Conservation (phyloP, 1,140 invertebrate species). For the Drosophila erecta region DNA sequence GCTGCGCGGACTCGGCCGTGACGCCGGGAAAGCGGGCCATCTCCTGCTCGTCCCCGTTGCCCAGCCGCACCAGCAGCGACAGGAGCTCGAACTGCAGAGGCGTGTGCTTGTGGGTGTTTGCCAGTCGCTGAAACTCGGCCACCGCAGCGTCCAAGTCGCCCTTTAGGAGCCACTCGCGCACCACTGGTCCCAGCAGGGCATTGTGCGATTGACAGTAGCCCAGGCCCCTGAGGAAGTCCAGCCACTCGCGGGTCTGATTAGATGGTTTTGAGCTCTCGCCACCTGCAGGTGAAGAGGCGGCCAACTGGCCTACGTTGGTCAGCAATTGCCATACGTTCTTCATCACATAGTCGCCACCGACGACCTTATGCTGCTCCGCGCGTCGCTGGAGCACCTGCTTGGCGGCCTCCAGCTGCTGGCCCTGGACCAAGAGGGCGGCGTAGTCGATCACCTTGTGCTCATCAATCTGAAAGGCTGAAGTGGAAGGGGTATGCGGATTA, state of each 20-base stretch:
- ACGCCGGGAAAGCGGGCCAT: slow-evolving; percentile 37
- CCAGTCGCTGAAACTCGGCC: slow-evolving; percentile 73
- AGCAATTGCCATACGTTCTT: slow-evolving; percentile 85
- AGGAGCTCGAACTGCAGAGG: slow-evolving; percentile 86
- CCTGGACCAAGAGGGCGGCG: slow-evolving; percentile 84
- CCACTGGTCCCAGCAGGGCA: slow-evolving; percentile 84
- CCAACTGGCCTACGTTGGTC: slow-evolving; percentile 69
- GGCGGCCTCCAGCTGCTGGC: slow-evolving; percentile 82
- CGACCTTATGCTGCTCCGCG: slow-evolving; percentile 48
- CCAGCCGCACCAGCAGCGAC: slow-evolving; percentile 74
- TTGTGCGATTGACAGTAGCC: slow-evolving; percentile 85
- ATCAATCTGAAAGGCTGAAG: slow-evolving; percentile 85
- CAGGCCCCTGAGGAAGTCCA: slow-evolving; percentile 75
- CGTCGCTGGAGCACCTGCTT: slow-evolving; percentile 76
- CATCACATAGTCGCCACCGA: slow-evolving; percentile 58
- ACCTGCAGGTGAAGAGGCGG: slow-evolving; percentile 3
- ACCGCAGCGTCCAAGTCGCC: slow-evolving; percentile 84
- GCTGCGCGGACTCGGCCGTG: slow-evolving; percentile 40
- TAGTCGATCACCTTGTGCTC: slow-evolving; percentile 85
- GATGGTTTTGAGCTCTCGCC: neutral
- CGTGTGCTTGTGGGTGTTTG: slow-evolving; percentile 77
- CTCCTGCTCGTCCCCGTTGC: slow-evolving; percentile 58
- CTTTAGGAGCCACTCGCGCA: slow-evolving; percentile 84
- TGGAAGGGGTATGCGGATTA: neutral
- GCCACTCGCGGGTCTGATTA: slow-evolving; percentile 61